Evolutionary conservation across 1,140 invertebrate genomes (phyloP), one percentile per base, ranked within the genome.

Genomic region (Nixonia krombeini): DNA sequence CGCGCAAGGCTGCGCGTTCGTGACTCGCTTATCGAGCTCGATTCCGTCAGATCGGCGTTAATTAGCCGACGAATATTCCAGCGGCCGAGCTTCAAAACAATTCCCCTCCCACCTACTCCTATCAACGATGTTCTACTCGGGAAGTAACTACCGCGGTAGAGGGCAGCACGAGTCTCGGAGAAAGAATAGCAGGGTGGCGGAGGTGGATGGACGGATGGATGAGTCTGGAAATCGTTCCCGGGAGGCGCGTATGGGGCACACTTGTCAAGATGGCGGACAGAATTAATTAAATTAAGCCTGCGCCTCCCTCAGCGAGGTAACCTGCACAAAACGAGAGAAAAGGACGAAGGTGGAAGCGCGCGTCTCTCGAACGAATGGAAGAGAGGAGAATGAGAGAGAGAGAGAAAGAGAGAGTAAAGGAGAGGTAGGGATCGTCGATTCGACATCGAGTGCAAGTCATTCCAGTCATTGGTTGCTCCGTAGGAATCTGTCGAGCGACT

Each of bases 211-310:
- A 79, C 53, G 52, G 45, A 51, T 71, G 72, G 75, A 79, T 77
- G 76, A 77, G 75, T 77, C 76, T 79, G 72, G 78, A 76, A 77
- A 77, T 79, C 63, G 76, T 78, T 78, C 75, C 69, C 46, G 70
- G 64, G 63, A 71, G 59, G 61, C 64, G 49, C 62, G 69, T 52
- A 49, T 46, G 51, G 68, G 47, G 52, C 65, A 79, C 72, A 80
- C 78, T 77, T 79, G 79, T 81, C 77, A 81, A 79, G 75, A 81
- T 79, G 80, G 78, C 72, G 75, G 52, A 75, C 68, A 71, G 76
- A 82, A 83, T 83, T 82, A 81, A 83, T 83, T 83, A 80, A 83
- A 83, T 83, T 83, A 83, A 80, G 74, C 75, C 76, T 62, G 76
- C 70, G 70, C 79, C 74, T 77, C 75, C 76, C 72, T 78, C 64